Conservation (phyloP, 2,113 vertebrate species). For the Macrotis lagotis region DNA sequence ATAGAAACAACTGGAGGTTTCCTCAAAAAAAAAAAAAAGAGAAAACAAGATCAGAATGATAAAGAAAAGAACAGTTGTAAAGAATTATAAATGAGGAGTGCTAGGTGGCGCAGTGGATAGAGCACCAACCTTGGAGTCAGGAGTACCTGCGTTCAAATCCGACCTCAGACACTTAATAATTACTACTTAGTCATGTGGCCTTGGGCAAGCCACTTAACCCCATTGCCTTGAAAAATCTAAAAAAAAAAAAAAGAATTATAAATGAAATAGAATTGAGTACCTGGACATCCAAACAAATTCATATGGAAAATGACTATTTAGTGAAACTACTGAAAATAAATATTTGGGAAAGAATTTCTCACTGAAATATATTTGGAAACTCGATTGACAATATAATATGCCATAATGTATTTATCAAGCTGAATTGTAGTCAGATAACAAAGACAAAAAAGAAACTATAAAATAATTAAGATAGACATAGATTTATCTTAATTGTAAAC, state of each 20-base stretch:
- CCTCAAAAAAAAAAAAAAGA: neutral
- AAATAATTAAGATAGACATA: neutral
- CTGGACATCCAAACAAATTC: neutral
- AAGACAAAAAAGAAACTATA: neutral
- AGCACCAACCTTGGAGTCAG: too few relatives aligned
- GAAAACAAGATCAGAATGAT: neutral
- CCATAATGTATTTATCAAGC: neutral
- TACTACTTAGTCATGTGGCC: too few relatives aligned
- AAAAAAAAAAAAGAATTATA: neutral
- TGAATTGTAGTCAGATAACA: neutral
- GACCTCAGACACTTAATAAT: too few relatives aligned
- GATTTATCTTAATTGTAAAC: neutral
- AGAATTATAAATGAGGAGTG: too few relatives aligned
- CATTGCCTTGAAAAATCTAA: too few relatives aligned
- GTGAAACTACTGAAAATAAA: neutral
- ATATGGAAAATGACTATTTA: neutral
- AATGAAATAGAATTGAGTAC: neutral
- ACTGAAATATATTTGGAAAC: neutral
- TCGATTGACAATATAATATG: neutral
- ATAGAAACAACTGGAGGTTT: neutral
- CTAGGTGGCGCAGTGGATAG: too few relatives aligned
- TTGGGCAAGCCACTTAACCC: too few relatives aligned
- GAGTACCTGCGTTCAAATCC: too few relatives aligned
- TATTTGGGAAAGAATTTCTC: neutral
- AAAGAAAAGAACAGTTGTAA: too few relatives aligned